A percentile compares a stretch with the other conserved stretches of the same genome.
Conservation (phyloP, 2,797 vertebrate genomes). For the Tamandua tetradactyla region DNA sequence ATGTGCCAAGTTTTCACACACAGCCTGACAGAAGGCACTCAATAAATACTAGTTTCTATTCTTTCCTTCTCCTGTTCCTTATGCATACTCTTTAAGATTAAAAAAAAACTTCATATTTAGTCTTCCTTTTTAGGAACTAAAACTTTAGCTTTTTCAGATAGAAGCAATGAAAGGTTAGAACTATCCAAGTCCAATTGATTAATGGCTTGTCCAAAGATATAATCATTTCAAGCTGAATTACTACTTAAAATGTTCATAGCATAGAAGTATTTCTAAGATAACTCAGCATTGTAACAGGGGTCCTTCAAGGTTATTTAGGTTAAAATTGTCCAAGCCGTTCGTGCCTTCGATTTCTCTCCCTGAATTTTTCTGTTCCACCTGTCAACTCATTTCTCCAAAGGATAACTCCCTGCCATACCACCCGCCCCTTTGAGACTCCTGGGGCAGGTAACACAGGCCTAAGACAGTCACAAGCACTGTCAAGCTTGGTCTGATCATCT, state of each 20-base stretch:
- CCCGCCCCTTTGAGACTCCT: neutral
- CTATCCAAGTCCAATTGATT: neutral
- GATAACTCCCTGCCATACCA: slow-evolving; percentile 28
- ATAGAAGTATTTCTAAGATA: slow-evolving; percentile 10
- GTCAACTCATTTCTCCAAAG: slow-evolving; percentile 62
- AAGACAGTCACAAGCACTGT: neutral
- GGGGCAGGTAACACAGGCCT: neutral
- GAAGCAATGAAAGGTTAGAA: slow-evolving; percentile 28
- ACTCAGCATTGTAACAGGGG: slow-evolving; percentile 15
- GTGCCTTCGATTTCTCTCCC: neutral
- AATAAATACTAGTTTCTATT: neutral
- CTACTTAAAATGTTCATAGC: neutral
- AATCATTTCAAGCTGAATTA: slow-evolving; percentile 13
- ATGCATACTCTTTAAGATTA: neutral
- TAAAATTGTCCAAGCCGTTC: slow-evolving; percentile 62
- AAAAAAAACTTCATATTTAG: slow-evolving; percentile 20
- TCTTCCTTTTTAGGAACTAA: neutral
- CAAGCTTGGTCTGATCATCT: neutral
- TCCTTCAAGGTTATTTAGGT: slow-evolving; percentile 51
- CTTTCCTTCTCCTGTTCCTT: neutral
- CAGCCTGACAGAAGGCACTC: neutral
- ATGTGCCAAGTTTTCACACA: neutral
- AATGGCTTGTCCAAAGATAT: neutral
- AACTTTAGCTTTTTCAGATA: slow-evolving; percentile 37
- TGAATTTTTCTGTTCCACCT: slow-evolving; percentile 44